Evolutionary conservation across 2,797 vertebrate genomes (phyloP).

Genomic region (Pagetopsis macropterus): DNA sequence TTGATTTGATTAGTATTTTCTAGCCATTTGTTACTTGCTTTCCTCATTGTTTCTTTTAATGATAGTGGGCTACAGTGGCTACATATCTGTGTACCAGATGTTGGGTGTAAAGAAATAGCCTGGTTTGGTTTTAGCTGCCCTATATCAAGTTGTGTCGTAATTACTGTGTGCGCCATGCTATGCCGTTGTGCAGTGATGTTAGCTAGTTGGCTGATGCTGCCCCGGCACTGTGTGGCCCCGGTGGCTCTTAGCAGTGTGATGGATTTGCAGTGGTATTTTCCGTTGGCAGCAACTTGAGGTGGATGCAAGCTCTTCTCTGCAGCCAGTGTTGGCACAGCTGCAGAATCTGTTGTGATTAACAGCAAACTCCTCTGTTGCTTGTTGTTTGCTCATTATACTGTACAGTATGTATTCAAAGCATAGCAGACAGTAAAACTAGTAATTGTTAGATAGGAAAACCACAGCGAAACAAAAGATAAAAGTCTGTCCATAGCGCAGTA

Average conservation of each 20-base stretch:
- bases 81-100: neutral
- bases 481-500: conserved; percentile 1
- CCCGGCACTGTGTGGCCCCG: conserved; percentile 22
- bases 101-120: conserved; percentile 7
- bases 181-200: conserved; percentile 10
- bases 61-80: neutral
- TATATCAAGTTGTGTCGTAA: conserved; percentile 27
- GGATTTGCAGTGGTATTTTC: conserved; percentile 73
- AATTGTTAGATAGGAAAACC: conserved; percentile 3
- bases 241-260: conserved; percentile 43
- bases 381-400: conserved; percentile 9
- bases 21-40: conserved; percentile 13
- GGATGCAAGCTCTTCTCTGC: conserved; percentile 38
- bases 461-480: neutral
- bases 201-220: conserved; percentile 29
- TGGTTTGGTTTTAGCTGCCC: conserved; percentile 19
- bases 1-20: conserved; percentile 39
- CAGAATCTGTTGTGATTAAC: conserved; percentile 54
- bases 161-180: conserved; percentile 11
- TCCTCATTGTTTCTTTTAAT: conserved; percentile 24
- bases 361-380: conserved; percentile 40
- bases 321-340: conserved; percentile 46
- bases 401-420: conserved; percentile 16
- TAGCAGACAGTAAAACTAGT: conserved; percentile 1
- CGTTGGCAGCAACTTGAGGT: conserved; percentile 54